A percentile compares a stretch with the other conserved stretches of the same genome.
Conservation (phyloP, 2,888 invertebrate genomes). For the Drosophila kuntzei region DNA sequence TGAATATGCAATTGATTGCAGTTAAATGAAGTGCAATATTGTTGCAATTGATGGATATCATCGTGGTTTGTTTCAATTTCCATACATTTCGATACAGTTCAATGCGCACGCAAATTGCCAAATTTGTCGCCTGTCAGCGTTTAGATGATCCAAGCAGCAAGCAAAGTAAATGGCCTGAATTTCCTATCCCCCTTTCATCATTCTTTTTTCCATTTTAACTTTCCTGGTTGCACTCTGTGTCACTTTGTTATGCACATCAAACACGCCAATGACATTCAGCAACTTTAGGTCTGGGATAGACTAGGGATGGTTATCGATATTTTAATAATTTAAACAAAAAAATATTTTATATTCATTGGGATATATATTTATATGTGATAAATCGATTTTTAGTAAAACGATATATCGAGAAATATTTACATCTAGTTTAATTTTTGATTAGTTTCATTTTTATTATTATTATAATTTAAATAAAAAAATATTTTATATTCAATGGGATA, state of each 20-base stretch:
- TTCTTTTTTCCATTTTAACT: not conserved
- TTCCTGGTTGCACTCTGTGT: constrained; percentile 67
- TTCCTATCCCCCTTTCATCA: not conserved
- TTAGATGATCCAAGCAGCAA: constrained; percentile 10
- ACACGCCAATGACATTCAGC: constrained; percentile 63
- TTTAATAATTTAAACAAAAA: too few species aligned
- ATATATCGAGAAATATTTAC: too few species aligned
- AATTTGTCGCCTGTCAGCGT: constrained; percentile 57
- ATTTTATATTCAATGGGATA: too few species aligned
- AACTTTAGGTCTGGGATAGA: constrained; percentile 21
- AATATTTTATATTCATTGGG: too few species aligned
- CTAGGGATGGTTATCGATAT: not conserved
- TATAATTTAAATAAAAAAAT: too few species aligned
- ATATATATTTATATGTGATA: too few species aligned
- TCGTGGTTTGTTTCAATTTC: constrained; percentile 3
- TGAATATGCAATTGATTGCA: constrained; percentile 15
- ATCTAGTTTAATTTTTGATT: too few species aligned
- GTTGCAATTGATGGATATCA: constrained; percentile 16
- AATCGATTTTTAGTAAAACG: too few species aligned
- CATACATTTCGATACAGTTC: constrained; percentile 1
- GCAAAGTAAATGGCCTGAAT: constrained; percentile 45
- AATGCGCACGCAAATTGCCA: constrained; percentile 46
- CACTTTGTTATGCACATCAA: constrained; percentile 80
- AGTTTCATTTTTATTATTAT: too few species aligned
- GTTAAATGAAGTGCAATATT: constrained; percentile 14